Evolutionary conservation across 2,888 invertebrate genomes (phyloP).

Genomic region (Odontomyia ornata): DNA sequence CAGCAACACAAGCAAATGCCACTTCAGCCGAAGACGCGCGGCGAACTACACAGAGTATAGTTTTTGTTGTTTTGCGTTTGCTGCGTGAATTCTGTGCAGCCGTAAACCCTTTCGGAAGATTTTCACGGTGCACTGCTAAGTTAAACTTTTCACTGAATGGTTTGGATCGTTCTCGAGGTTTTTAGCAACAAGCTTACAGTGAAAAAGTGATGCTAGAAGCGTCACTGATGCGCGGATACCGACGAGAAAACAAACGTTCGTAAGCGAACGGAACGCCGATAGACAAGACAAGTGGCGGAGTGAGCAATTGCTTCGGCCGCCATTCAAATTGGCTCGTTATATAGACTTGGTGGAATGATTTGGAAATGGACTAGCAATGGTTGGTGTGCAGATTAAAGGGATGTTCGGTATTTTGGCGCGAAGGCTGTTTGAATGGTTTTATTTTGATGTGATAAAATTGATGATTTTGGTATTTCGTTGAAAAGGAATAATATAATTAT

Average conservation of each 20-base stretch:
- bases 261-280: background rate
- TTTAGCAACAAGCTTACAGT: background rate
- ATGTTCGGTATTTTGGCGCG: background rate
- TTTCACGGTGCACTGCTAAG: background rate
- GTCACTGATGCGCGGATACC: background rate
- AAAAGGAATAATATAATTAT: no score
- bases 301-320: background rate
- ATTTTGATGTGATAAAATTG: no score
- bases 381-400: background rate
- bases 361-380: background rate
- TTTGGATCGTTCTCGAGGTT: background rate
- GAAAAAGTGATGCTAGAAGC: conserved; percentile 12
- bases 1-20: background rate
- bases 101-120: background rate
- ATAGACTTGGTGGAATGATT: background rate
- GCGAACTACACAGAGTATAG: background rate
- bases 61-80: no score
- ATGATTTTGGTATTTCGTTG: no score
- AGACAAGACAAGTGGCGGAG: background rate
- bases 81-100: background rate
- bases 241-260: conserved; percentile 31
- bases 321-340: conserved; percentile 5
- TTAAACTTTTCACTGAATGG: background rate
- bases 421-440: background rate
- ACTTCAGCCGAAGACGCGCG: background rate